Evolutionary conservation across 92 coral and sea anemone species (phyloP).

Genomic region (Epizoanthus rinbou): DNA sequence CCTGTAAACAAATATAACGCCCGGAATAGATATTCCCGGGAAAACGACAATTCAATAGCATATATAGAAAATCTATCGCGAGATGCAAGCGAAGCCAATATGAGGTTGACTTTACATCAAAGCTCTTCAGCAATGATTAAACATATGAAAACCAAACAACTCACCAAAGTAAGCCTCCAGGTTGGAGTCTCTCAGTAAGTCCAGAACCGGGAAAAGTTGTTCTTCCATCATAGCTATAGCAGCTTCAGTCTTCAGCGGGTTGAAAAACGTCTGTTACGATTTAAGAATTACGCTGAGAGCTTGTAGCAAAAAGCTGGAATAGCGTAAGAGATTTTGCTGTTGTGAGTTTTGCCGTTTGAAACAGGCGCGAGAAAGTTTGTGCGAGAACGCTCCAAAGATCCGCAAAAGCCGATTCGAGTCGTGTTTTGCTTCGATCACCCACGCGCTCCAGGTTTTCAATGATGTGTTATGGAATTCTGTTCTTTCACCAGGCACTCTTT

Average conservation of each 20-base stretch:
- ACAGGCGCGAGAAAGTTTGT: constrained; percentile 11
- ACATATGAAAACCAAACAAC: not conserved
- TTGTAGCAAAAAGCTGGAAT: constrained; percentile 48
- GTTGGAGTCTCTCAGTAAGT: constrained; percentile 37
- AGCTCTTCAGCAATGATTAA: not conserved
- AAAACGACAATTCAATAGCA: constrained; percentile 11
- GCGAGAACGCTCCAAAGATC: constrained; percentile 11
- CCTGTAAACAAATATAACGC: constrained; percentile 31
- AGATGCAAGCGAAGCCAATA: not conserved
- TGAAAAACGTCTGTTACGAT: constrained; percentile 45
- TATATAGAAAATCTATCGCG: constrained; percentile 7
- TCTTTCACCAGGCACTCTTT: constrained; percentile 11
- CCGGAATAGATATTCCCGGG: constrained; percentile 39
- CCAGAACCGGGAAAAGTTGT: constrained; percentile 40
- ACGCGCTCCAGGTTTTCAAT: constrained; percentile 34
- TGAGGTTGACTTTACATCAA: not conserved
- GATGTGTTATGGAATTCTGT: not conserved
- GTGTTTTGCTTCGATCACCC: constrained; percentile 22
- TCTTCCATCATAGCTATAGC: constrained; percentile 39
- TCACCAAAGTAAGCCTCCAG: constrained; percentile 39
- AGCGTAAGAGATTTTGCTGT: constrained; percentile 36
- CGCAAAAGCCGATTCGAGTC: constrained; percentile 16
- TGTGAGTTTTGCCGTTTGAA: constrained; percentile 29
- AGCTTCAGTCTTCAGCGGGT: constrained; percentile 45
- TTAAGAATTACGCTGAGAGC: constrained; percentile 44